These are phyloP conservation scores for Silurus glanis DNA, from an alignment of 2,113 vertebrate genomes.

Conservation along the genomic window DNA sequence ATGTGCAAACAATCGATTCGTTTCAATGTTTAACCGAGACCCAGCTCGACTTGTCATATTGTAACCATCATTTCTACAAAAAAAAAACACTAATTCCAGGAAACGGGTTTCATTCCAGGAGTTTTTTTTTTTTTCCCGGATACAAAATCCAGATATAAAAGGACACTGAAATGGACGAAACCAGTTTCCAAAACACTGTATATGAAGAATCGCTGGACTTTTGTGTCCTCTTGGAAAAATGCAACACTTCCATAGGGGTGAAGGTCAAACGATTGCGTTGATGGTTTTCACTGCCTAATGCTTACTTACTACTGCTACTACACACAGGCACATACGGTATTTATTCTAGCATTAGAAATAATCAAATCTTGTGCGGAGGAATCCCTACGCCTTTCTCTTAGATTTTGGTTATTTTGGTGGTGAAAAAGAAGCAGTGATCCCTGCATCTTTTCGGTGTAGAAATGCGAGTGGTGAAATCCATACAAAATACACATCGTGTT, in stretches of 20 bases:
- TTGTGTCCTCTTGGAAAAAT: neutral
- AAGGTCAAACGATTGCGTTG: neutral
- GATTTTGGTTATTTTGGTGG: too few relatives aligned
- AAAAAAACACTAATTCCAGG: neutral
- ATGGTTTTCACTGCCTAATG: neutral
- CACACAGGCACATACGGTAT: neutral
- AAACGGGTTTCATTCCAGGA: constrained; percentile 9
- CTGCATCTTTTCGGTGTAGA: too few relatives aligned
- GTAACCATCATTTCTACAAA: neutral
- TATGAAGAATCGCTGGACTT: neutral
- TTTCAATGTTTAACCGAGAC: neutral
- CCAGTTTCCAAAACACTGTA: neutral
- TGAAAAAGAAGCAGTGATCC: too few relatives aligned
- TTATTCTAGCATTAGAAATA: too few relatives aligned
- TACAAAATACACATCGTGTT: neutral
- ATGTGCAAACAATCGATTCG: neutral
- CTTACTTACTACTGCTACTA: too few relatives aligned
- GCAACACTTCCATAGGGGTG: neutral
- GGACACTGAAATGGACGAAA: neutral
- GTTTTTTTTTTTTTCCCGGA: neutral
- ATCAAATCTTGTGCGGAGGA: too few relatives aligned
- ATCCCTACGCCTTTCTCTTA: too few relatives aligned
- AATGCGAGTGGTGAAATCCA: too few relatives aligned
- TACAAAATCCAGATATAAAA: neutral
- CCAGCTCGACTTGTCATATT: constrained; percentile 1